phyloP scores from a whole-genome alignment of 2,888 invertebrate species.

The Parnassius apollo region DNA sequence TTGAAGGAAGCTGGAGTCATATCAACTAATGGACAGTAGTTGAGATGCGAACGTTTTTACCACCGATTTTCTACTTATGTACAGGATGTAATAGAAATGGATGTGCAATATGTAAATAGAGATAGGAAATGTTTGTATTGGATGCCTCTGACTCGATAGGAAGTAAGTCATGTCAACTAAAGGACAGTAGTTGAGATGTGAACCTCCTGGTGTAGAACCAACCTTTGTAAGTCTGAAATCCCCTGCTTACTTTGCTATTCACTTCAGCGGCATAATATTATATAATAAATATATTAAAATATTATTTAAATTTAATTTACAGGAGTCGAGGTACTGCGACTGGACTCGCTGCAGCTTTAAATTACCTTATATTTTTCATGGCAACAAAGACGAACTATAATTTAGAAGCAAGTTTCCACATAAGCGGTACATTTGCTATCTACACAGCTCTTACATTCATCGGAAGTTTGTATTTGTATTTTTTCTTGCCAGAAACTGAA shows the following conservation, averaged over 20 bases:
- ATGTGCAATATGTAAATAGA: too few relatives aligned
- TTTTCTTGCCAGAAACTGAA: conserved; percentile 80
- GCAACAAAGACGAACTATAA: conserved; percentile 79
- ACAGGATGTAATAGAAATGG: background rate
- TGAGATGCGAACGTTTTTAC: too few relatives aligned
- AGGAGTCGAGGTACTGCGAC: conserved; percentile 79
- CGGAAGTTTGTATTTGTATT: conserved; percentile 75
- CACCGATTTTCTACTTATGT: too few relatives aligned
- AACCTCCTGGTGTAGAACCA: too few relatives aligned
- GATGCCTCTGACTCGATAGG: too few relatives aligned
- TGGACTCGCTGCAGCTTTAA: conserved; percentile 73
- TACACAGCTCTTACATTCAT: conserved; percentile 67
- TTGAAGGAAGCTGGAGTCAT: too few relatives aligned
- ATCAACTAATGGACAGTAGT: too few relatives aligned
- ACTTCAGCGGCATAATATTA: background rate
- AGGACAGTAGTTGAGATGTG: too few relatives aligned
- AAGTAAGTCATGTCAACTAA: too few relatives aligned
- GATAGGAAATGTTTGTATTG: too few relatives aligned
- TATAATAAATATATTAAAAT: background rate
- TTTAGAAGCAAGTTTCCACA: conserved; percentile 66
- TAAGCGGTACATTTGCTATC: conserved; percentile 73
- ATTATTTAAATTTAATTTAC: conserved; percentile 35
- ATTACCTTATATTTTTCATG: conserved; percentile 72
- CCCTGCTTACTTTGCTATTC: too few relatives aligned
- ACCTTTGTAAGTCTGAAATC: background rate